Base-by-base conservation (phyloP, 1,140 invertebrate species). In the Bombus waltoni region DNA sequence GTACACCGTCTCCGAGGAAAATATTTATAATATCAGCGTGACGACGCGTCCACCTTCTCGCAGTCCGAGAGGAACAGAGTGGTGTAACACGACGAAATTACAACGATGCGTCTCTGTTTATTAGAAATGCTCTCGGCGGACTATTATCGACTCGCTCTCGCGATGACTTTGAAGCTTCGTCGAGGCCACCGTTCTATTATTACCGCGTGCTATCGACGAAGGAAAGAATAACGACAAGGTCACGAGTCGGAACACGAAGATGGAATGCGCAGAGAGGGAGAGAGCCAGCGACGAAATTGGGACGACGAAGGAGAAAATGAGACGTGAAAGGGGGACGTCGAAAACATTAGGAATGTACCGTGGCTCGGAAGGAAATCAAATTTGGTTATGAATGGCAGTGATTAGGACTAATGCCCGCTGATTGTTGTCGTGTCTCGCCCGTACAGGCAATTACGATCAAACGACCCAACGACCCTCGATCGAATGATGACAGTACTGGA, bases 371-470 rank as follows among this genome's bases (percentile, higher is more conserved):
- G 81, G 81, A 91, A 90, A 87, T 90, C 84, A 87, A 88, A 92
- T 92, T 92, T 91, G 87, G 87, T 92, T 92, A 91, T 92, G 91
- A 92, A 92, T 92, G 82, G 82, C 87, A 70, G 66, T 88, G 90
- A 91, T 92, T 91, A 91, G 86, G 82, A 88, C 84, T 91, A 90
- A 92, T 91, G 88, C 81, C 57, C 65, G 32, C 81, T 81, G 83
- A 90, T 91, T 89, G 87, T 88, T 90, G 89, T 89, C 73, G 83
- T 65, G 70, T 76, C 35, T 18, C 62, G 35, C n/a, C 15, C 78
- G 83, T 73, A 81, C 85, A 53, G 74, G 62, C 80, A 79, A 91
- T 90, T 90, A 86, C 88, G 77, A 87, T 88, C 62, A 66, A 75
- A 85, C 73, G 66, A 10, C n/a, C 18, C 38, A 28, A 71, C 57